Conservation (phyloP, 2,797 vertebrate species). For the Telmatherina bonti region DNA sequence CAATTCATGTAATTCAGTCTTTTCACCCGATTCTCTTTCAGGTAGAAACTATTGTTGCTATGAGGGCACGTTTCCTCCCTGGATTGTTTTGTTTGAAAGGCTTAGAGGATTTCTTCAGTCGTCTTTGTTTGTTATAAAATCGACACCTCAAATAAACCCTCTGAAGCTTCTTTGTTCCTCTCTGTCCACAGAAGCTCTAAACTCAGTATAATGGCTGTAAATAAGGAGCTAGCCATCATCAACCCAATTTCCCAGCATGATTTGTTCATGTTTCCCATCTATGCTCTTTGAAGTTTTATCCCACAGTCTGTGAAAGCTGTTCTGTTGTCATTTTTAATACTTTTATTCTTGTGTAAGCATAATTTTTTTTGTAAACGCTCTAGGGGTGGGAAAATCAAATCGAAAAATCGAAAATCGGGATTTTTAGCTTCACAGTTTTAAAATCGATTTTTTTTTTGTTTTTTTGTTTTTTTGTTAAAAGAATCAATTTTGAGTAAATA, state of each 20-base stretch:
- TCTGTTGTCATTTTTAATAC: not conserved
- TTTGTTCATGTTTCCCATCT: slow-evolving; percentile 30
- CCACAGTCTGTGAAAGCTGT: not conserved
- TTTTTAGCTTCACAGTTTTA: too few species aligned
- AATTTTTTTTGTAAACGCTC: not conserved
- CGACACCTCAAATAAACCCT: slow-evolving; percentile 48
- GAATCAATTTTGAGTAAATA: too few species aligned
- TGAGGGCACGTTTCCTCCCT: slow-evolving; percentile 28
- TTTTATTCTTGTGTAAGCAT: not conserved
- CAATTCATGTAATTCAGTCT: slow-evolving; percentile 29
- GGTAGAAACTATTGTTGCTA: slow-evolving; percentile 16
- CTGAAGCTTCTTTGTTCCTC: slow-evolving; percentile 52
- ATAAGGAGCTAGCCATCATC: slow-evolving; percentile 45
- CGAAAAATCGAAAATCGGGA: too few species aligned
- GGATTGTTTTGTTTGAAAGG: slow-evolving; percentile 43
- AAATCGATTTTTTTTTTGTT: too few species aligned
- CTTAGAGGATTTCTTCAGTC: slow-evolving; percentile 32
- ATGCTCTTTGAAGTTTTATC: slow-evolving; percentile 31
- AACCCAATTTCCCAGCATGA: slow-evolving; percentile 9
- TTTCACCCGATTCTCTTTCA: slow-evolving; percentile 48
- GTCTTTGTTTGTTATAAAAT: slow-evolving; percentile 40
- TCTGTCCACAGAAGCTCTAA: slow-evolving; percentile 41
- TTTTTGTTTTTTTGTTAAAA: too few species aligned
- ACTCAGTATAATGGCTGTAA: slow-evolving; percentile 35
- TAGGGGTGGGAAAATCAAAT: too few species aligned